phyloP scores from a whole-genome alignment of 2,113 vertebrate genomes.

The Chaetodon trifascialis region DNA sequence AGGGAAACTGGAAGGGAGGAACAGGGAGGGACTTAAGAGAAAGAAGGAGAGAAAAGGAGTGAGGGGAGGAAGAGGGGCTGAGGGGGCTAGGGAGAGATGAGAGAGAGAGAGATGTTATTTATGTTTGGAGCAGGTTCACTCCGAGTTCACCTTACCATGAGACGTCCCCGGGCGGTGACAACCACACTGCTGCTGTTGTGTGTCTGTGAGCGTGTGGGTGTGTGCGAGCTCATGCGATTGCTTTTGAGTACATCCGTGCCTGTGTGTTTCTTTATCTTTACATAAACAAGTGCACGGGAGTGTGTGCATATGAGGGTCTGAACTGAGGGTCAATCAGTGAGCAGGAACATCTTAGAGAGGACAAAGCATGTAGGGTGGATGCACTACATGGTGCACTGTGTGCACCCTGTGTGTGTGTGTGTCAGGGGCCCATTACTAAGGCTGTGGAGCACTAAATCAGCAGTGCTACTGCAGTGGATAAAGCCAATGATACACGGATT shows the following conservation, averaged over 20 bases:
- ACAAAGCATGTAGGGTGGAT: conserved; percentile 48
- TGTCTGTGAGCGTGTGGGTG: conserved; percentile 51
- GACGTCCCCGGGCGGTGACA: conserved; percentile 83
- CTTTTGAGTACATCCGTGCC: conserved; percentile 24
- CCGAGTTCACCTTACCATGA: conserved; percentile 87
- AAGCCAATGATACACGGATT: conserved; percentile 81
- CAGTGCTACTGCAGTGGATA: conserved; percentile 72
- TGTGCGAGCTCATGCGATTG: conserved; percentile 7
- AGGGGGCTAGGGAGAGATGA: conserved; percentile 74
- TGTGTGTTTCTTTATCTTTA: conserved; percentile 49
- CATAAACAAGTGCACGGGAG: conserved; percentile 51
- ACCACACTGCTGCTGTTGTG: conserved; percentile 60
- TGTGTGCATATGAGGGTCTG: conserved; percentile 50
- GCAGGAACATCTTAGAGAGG: conserved; percentile 66
- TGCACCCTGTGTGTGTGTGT: conserved; percentile 48
- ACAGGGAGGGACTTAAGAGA: conserved; percentile 42
- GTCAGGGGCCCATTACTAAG: conserved; percentile 72
- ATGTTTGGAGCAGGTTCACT: conserved; percentile 86
- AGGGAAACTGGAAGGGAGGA: conserved; percentile 31
- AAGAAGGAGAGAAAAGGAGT: conserved; percentile 48
- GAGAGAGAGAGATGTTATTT: conserved; percentile 82
- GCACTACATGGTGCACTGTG: conserved; percentile 34
- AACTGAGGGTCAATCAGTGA: conserved; percentile 68
- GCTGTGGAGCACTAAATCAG: conserved; percentile 79
- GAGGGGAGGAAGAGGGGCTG: conserved; percentile 68